Percentiles rank a stretch among this genome's conserved stretches.
phyloP scores from a whole-genome alignment of 2,797 vertebrate species.

The Gila robusta region DNA sequence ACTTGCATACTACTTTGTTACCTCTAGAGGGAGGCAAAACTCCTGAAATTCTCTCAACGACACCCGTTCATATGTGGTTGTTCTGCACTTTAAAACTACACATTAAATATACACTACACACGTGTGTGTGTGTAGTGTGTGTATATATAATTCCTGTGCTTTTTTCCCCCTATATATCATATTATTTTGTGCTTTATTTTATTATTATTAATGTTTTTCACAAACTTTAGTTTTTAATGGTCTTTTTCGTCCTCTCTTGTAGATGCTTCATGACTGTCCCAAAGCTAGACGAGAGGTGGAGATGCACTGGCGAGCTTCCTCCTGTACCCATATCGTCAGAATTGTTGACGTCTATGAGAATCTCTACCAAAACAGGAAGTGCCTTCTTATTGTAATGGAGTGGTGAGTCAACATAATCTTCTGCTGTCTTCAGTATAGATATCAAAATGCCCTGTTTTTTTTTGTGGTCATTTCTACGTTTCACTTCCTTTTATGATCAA shows the following conservation, averaged over 20 bases:
- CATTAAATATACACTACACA: too few relatives aligned
- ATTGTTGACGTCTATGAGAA: conserved; percentile 98
- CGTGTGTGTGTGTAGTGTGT: too few relatives aligned
- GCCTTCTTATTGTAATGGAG: conserved; percentile 98
- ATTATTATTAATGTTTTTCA: neutral
- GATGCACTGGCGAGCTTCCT: conserved; percentile 94
- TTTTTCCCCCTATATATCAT: neutral
- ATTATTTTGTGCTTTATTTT: neutral
- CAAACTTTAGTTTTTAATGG: neutral
- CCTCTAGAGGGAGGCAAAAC: conserved; percentile 66
- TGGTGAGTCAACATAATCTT: conserved; percentile 81
- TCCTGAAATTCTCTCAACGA: neutral
- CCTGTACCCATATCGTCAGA: conserved; percentile 92
- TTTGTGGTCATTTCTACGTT: neutral
- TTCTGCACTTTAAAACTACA: neutral
- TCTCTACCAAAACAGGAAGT: conserved; percentile 91
- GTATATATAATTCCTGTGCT: neutral
- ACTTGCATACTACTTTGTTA: neutral
- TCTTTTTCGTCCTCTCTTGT: conserved; percentile 15
- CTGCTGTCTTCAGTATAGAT: neutral
- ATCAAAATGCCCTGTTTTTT: neutral
- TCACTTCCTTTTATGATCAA: neutral
- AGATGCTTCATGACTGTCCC: conserved; percentile 97
- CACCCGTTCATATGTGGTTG: neutral
- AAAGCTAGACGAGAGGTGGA: conserved; percentile 96